Evolutionary conservation across 2,888 invertebrate species (phyloP).

Genomic region (Meghimatium bilineatum): DNA sequence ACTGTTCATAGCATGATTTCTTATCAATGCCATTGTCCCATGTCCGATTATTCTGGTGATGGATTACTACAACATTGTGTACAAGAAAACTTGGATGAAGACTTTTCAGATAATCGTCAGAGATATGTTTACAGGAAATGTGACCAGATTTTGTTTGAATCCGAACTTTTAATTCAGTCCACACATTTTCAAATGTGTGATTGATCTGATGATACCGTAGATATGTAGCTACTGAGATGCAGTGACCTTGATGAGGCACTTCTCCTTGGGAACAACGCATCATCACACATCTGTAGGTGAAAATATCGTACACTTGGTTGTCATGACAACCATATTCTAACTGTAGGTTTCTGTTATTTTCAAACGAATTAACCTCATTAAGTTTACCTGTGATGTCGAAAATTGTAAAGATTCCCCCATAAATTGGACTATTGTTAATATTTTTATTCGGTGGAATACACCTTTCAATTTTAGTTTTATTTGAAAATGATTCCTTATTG

Average conservation of each 20-base stretch:
- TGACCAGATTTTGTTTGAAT: background rate
- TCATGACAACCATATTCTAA: background rate
- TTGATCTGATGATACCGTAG: too few relatives aligned
- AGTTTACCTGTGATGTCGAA: slow-evolving; percentile 8
- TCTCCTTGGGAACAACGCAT: slow-evolving; percentile 35
- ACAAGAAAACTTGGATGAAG: background rate
- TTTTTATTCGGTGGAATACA: too few relatives aligned
- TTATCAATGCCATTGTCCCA: background rate
- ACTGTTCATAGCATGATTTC: background rate
- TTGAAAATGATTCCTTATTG: too few relatives aligned
- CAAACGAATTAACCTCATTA: background rate
- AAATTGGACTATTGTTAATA: too few relatives aligned
- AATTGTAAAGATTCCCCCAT: slow-evolving; percentile 15
- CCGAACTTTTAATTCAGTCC: background rate
- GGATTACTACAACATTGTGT: background rate
- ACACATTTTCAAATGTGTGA: background rate
- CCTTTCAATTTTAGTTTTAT: too few relatives aligned
- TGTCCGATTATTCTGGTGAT: background rate
- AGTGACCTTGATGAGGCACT: background rate
- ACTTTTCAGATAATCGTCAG: background rate
- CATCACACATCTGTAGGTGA: slow-evolving; percentile 26
- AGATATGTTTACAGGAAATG: background rate
- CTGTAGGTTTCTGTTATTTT: background rate
- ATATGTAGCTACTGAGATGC: too few relatives aligned
- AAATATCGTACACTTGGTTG: slow-evolving; percentile 38